phyloP scores from a whole-genome alignment of 2,888 invertebrate species.

The Tinea semifulvella region DNA sequence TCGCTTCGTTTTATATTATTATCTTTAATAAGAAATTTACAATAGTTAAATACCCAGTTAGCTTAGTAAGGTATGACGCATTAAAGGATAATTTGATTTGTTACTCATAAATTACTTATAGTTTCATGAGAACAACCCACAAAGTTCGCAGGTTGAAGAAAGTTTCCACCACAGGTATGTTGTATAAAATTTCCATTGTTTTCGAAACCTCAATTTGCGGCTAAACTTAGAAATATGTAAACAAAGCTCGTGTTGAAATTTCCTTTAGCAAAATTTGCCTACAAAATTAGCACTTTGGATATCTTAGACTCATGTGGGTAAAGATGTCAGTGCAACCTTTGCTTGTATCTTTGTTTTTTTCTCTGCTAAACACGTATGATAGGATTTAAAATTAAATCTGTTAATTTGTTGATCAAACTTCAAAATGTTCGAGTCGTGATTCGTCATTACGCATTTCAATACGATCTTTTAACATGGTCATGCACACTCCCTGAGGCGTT shows the following conservation, averaged over 20 bases:
- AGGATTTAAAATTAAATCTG: neutral
- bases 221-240: constrained; percentile 6
- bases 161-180: too few relatives aligned
- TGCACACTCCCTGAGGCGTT: neutral
- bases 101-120: constrained; percentile 2
- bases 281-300: neutral
- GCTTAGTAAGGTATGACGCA: neutral
- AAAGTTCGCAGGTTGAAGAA: too few relatives aligned
- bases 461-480: neutral
- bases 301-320: neutral
- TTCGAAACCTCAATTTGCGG: constrained; percentile 1
- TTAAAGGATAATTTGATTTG: neutral
- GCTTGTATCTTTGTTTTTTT: neutral
- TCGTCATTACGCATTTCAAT: neutral
- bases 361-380: neutral
- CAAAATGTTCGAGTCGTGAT: neutral
- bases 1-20: constrained; percentile 50
- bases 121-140: constrained; percentile 8
- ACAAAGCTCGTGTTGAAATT: constrained; percentile 5
- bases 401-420: constrained; percentile 1
- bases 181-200: constrained; percentile 3
- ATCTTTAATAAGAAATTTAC: constrained; percentile 49
- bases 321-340: constrained; percentile 1
- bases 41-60: constrained; percentile 24
- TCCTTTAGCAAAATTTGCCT: neutral